Evolutionary conservation across 2,888 invertebrate species (phyloP).

Genomic region (Quadriops clusia): DNA sequence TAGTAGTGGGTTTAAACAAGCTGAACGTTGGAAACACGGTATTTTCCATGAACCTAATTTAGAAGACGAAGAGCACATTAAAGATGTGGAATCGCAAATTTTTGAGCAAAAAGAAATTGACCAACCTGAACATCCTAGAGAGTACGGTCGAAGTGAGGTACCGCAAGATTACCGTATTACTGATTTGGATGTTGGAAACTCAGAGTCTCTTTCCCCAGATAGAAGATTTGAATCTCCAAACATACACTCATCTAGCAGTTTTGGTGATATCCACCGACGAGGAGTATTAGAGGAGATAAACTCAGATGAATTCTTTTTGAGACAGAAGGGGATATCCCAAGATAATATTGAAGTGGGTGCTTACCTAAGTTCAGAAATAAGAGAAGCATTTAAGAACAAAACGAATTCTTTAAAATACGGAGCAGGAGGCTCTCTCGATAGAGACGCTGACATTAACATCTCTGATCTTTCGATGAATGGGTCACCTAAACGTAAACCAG

Average conservation of each 20-base stretch:
- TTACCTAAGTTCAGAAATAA: conserved; percentile 66
- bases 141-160: no score
- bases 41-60: conserved; percentile 25
- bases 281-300: conserved; percentile 76
- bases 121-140: no score
- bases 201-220: no score
- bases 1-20: conserved; percentile 25
- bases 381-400: conserved; percentile 62
- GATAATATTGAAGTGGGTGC: conserved; percentile 70
- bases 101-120: no score
- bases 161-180: no score
- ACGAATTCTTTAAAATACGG: conserved; percentile 52
- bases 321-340: conserved; percentile 70
- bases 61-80: conserved; percentile 23
- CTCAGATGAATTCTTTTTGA: conserved; percentile 76
- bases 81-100: conserved; percentile 17
- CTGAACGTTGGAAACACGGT: conserved; percentile 33
- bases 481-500: conserved; percentile 40
- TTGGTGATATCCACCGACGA: conserved; percentile 30
- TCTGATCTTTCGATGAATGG: conserved; percentile 32
- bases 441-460: conserved; percentile 19
- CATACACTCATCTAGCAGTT: conserved; percentile 13
- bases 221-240: conserved; percentile 15
- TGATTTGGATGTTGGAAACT: no score
- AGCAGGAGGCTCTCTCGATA: conserved; percentile 21